These are phyloP conservation scores for Xestia rhomboidea DNA, from an alignment of 2,888 invertebrate genomes.

Conservation along the genomic window DNA sequence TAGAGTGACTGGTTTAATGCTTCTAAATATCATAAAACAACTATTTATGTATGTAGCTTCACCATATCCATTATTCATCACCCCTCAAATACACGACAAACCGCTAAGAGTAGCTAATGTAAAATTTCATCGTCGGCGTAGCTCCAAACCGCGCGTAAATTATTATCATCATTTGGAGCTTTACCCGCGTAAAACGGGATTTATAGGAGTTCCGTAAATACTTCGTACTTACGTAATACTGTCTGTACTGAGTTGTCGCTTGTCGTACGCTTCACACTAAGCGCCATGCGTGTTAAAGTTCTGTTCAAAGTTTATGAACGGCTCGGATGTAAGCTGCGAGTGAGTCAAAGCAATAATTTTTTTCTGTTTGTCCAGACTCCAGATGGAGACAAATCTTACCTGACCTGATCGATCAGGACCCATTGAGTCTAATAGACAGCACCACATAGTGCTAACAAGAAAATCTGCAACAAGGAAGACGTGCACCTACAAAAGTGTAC, in stretches of 20 bases:
- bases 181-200: conserved; percentile 20
- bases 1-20: neutral
- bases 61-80: neutral
- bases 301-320: neutral
- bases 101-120: conserved; percentile 20
- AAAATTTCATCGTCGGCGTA: conserved; percentile 36
- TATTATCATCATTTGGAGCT: conserved; percentile 42
- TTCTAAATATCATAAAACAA: conserved; percentile 3
- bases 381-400: no score
- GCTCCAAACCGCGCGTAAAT: conserved; percentile 48
- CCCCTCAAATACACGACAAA: conserved; percentile 4
- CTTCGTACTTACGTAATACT: no score
- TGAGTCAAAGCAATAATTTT: no score
- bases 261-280: neutral
- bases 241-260: neutral
- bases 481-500: no score
- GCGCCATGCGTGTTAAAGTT: neutral
- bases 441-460: no score
- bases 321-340: neutral
- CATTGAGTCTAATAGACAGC: no score
- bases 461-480: no score
- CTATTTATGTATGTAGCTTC: neutral
- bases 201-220: conserved; percentile 24
- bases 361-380: no score
- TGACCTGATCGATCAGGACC: no score